A percentile compares a stretch with the other conserved stretches of the same genome.
phyloP scores from a whole-genome alignment of 2,797 vertebrate genomes.

The Sciurus vulgaris region DNA sequence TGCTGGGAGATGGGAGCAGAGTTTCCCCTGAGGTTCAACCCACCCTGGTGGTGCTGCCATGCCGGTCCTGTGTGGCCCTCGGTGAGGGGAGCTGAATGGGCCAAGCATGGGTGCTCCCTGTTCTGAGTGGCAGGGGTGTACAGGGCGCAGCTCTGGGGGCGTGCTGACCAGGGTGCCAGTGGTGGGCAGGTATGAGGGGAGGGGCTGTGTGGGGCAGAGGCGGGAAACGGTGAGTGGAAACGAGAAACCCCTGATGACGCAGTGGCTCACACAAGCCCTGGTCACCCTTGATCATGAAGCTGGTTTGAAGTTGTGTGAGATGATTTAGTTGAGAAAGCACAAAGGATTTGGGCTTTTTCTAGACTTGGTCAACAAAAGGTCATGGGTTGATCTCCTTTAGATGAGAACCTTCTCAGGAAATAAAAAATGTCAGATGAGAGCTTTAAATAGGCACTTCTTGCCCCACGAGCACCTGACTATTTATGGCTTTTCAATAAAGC shows the following conservation, averaged over 20 bases:
- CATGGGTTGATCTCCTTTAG: background rate
- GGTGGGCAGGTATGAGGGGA: no score
- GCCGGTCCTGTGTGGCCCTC: no score
- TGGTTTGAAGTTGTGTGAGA: background rate
- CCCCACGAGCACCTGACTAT: background rate
- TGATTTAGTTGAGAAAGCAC: background rate
- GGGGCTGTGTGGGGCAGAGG: background rate
- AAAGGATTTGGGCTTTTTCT: background rate
- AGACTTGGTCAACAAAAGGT: background rate
- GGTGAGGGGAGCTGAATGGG: rapidly evolving
- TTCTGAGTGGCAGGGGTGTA: no score
- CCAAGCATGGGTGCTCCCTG: background rate
- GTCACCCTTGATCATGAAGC: rapidly evolving
- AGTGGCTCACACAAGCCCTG: background rate
- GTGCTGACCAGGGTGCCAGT: no score
- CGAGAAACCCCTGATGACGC: no score
- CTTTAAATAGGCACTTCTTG: no score
- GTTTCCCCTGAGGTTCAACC: no score
- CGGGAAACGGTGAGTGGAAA: no score
- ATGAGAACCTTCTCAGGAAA: background rate
- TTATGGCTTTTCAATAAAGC: background rate
- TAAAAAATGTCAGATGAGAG: background rate
- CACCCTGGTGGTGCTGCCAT: no score
- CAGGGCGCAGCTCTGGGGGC: no score
- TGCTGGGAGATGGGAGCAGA: background rate